Percentiles rank a stretch among this genome's conserved stretches.
These are phyloP conservation scores for Gambusia yucatana DNA, from an alignment of 2,797 vertebrate species.

Conservation along the genomic window DNA sequence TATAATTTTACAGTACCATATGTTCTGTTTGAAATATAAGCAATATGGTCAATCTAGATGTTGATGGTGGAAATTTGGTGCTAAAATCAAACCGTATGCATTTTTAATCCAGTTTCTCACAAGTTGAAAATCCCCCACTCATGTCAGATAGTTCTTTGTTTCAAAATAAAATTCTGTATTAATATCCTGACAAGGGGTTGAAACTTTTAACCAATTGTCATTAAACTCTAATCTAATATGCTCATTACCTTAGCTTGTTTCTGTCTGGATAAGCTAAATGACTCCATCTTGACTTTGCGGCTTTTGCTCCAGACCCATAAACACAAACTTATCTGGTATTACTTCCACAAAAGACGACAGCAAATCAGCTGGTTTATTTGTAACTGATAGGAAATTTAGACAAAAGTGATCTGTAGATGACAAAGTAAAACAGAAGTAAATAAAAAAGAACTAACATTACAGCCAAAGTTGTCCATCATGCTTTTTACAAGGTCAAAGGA, in stretches of 20 bases:
- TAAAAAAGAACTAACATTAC: not conserved
- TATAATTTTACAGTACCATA: not conserved
- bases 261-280: not conserved
- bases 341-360: not conserved
- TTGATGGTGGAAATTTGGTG: not conserved
- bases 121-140: not conserved
- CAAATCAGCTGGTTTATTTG: slow-evolving; percentile 10
- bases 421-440: not conserved
- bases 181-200: not conserved
- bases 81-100: not conserved
- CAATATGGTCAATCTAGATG: not conserved
- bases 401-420: slow-evolving; percentile 16
- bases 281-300: not conserved
- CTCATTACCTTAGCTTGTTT: not conserved
- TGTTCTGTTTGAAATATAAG: not conserved
- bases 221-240: not conserved
- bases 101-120: not conserved
- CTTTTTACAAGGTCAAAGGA: not conserved
- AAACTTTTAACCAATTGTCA: not conserved
- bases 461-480: not conserved
- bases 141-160: not conserved
- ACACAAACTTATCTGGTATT: not conserved
- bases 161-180: not conserved
- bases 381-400: slow-evolving; percentile 25
- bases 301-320: not conserved